Evolutionary conservation across 2,113 vertebrate species (phyloP).

Genomic region (Chauna torquata): DNA sequence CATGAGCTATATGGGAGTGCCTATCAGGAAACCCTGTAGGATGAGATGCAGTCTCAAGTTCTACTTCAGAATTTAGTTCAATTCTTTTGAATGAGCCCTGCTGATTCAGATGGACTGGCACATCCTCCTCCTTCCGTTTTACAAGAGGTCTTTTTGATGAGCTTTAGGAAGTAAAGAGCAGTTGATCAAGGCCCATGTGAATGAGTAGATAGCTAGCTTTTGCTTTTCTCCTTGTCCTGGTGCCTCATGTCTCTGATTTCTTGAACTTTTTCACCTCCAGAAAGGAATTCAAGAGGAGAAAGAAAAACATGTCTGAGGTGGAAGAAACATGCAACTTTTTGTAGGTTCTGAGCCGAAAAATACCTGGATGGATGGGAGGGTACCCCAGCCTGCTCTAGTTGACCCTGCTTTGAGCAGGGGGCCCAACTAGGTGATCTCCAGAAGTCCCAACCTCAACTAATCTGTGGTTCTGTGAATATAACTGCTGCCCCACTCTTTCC

Average conservation of each 20-base stretch:
- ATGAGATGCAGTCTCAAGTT: not conserved
- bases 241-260: not conserved
- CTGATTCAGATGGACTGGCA: not conserved
- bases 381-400: not conserved
- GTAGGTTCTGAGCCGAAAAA: not conserved
- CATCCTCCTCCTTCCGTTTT: not conserved
- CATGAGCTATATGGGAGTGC: not conserved
- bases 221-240: not conserved
- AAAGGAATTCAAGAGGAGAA: not conserved
- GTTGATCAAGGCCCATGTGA: not conserved
- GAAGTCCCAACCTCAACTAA: not conserved
- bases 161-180: not conserved
- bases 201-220: not conserved
- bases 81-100: not conserved
- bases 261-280: not conserved
- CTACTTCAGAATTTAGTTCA: not conserved
- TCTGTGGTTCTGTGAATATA: not conserved
- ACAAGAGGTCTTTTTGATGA: not conserved
- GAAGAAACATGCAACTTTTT: not conserved
- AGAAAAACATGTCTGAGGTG: not conserved
- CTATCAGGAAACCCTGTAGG: not conserved
- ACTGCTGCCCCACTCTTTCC: not conserved
- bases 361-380: not conserved
- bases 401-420: not conserved
- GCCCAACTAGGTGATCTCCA: not conserved